phyloP scores from a whole-genome alignment of 1,140 invertebrate genomes.

The Drosophila cardini region DNA sequence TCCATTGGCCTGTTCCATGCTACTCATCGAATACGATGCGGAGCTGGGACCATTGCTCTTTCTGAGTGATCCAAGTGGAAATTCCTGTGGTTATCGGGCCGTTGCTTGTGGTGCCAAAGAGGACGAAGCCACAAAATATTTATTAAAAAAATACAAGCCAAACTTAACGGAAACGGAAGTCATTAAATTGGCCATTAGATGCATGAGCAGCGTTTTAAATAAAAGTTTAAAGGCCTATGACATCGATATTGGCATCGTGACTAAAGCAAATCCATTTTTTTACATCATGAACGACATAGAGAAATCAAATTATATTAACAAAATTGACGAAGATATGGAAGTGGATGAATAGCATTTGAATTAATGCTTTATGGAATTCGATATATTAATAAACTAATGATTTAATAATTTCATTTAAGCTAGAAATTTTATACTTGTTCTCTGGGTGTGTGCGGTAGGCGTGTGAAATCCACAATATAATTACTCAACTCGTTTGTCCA shows the following conservation, averaged over 20 bases:
- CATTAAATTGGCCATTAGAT: slow-evolving; percentile 96
- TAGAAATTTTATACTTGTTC: no score
- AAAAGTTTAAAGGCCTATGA: slow-evolving; percentile 98
- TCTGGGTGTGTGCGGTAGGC: no score
- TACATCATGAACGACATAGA: slow-evolving; percentile 93
- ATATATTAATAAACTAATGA: no score
- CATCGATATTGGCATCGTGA: slow-evolving; percentile 97
- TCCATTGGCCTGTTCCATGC: slow-evolving; percentile 99
- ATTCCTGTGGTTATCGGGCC: slow-evolving; percentile 97
- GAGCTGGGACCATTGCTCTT: slow-evolving; percentile 96
- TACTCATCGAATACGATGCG: slow-evolving; percentile 96
- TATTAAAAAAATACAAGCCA: slow-evolving; percentile 99
- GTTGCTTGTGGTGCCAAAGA: slow-evolving; percentile 97
- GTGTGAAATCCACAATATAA: no score
- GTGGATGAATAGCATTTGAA: not conserved
- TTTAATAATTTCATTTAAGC: no score
- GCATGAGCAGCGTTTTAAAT: slow-evolving; percentile 95
- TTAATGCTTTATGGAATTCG: no score
- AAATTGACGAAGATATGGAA: slow-evolving; percentile 90
- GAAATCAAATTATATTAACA: slow-evolving; percentile 95
- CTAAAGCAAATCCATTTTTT: slow-evolving; percentile 93
- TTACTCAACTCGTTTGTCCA: no score
- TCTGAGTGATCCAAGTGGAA: slow-evolving; percentile 99
- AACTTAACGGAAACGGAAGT: slow-evolving; percentile 89
- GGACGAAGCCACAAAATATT: slow-evolving; percentile 97